Percentiles rank a stretch among this genome's conserved stretches.
Evolutionary conservation across 2,888 invertebrate genomes (phyloP).

Genomic region (Gisinianus flammeolus): DNA sequence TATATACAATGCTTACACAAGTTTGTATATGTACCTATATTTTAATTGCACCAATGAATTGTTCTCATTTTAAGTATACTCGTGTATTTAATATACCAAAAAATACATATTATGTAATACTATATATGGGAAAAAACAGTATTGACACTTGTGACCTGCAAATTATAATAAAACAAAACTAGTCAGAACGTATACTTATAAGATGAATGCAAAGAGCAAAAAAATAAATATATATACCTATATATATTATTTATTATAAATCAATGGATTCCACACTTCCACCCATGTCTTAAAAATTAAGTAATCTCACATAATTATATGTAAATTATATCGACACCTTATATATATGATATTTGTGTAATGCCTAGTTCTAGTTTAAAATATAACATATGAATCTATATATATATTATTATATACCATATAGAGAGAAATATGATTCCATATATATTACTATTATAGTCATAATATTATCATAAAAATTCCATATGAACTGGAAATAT

Average conservation of each 20-base stretch:
- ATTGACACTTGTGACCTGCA: constrained; percentile 28
- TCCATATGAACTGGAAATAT: not conserved
- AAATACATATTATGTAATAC: too few relatives aligned
- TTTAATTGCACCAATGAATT: too few relatives aligned
- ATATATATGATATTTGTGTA: too few relatives aligned
- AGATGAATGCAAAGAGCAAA: not conserved
- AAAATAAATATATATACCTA: not conserved
- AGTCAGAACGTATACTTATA: constrained; percentile 13
- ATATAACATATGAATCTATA: not conserved
- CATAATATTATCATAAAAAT: too few relatives aligned
- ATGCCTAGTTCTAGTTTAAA: too few relatives aligned
- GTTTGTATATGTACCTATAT: not conserved
- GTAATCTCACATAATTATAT: constrained; percentile 23
- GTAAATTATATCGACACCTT: too few relatives aligned
- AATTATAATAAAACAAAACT: constrained; percentile 13
- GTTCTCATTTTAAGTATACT: too few relatives aligned
- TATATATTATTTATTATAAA: not conserved
- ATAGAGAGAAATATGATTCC: too few relatives aligned
- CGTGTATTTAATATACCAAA: too few relatives aligned
- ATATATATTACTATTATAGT: too few relatives aligned
- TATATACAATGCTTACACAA: not conserved
- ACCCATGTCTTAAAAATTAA: not conserved
- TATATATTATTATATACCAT: not conserved
- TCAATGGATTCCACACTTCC: constrained; percentile 10
- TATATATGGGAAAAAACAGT: too few relatives aligned